A percentile compares a stretch with the other conserved stretches of the same genome.
Conservation (phyloP, 2,113 vertebrate species). For the Perognathus longimembris region DNA sequence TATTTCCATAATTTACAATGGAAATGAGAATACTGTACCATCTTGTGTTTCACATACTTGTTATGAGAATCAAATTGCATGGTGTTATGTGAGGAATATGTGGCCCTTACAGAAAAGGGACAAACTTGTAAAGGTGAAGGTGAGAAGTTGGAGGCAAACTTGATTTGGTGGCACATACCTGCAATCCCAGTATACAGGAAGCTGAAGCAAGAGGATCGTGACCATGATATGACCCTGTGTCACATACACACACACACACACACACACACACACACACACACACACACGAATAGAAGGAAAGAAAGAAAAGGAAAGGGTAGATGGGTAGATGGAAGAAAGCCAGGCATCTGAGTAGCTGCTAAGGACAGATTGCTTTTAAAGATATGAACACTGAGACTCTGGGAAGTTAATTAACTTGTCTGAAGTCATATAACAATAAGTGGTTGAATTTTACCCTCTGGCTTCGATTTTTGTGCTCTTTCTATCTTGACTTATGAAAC, state of each 20-base stretch:
- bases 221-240: too few species aligned
- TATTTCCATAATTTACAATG: background rate
- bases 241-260: too few species aligned
- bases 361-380: background rate
- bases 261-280: too few species aligned
- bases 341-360: background rate
- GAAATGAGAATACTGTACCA: background rate
- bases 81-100: background rate
- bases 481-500: background rate
- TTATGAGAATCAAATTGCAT: background rate
- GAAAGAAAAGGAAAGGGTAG: background rate
- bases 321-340: background rate
- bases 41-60: background rate
- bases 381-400: background rate
- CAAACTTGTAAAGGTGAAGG: background rate
- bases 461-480: background rate
- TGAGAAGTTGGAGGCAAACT: background rate
- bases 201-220: background rate
- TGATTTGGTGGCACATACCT: background rate
- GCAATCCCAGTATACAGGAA: background rate
- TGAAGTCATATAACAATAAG: background rate
- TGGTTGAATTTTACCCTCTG: background rate
- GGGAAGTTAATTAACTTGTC: slow-evolving; percentile 13
- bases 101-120: background rate
- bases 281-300: too few species aligned